Evolutionary conservation across 2,888 invertebrate genomes (phyloP), one percentile per base, ranked within the genome.

Genomic region (Hololepta plana): DNA sequence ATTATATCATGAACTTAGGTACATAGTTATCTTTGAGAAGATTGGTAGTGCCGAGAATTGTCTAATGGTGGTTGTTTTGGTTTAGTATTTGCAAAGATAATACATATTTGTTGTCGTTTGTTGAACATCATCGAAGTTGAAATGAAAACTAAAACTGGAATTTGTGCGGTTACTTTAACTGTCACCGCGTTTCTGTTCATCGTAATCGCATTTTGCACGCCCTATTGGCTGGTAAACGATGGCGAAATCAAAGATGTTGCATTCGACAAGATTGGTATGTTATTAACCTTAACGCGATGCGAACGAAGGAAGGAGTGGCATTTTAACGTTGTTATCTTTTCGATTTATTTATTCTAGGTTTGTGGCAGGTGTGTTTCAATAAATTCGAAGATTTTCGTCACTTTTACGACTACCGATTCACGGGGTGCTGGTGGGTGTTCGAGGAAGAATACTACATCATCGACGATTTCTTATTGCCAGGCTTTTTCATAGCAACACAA

Each of bases 381-480:
- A 67, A 77, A 22, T 90, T 88, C 48, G 72, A 79, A 53, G 91
- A 93, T 49, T 71, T 80, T 3, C 75, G 79, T 38, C 74, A 79
- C 37, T 68, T 72, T 32, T 93, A 91, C 55, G 87, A 91, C 44
- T 73, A 71, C 4, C 61, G 63, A 27, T 87, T 87, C 43, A 66
- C 62, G 9, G 87, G 85, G 1, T 95, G 95, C 47, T 88, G 88
- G 82, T 95, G 93, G 90, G 81, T 95, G 32, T 90, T 91, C 46
- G 87, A 93, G 55, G 91, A 90, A 51, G 93, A 95, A 56, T 91
- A 87, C 51, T 87, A 90, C 47, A 90, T 90, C 31, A 85, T 95
- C 37, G 77, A 85, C 43, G 80, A 88, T 41, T 77, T 87, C 42
- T 58, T 95, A 3, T 56, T 88, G 39, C 90, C 90, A 27, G 74